Conservation (phyloP, 2,113 vertebrate species). For the Abramis brama region DNA sequence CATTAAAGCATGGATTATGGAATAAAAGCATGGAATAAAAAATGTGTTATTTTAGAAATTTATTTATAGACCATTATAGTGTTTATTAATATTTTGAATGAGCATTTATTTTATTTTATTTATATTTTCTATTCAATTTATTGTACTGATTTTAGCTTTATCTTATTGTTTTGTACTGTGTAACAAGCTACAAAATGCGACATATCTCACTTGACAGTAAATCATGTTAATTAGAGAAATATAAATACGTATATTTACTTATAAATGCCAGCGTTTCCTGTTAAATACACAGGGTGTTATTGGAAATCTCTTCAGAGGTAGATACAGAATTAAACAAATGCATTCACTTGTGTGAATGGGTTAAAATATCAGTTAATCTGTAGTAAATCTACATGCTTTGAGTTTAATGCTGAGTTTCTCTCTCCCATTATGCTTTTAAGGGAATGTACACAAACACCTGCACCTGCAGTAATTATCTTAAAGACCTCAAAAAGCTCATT, state of each 20-base stretch:
- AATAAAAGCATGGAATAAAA: no score
- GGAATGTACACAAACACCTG: neutral
- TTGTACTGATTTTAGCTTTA: neutral
- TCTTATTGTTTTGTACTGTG: neutral
- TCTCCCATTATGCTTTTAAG: neutral
- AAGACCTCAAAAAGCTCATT: conserved; percentile 1
- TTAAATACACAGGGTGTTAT: no score
- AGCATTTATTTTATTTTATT: no score
- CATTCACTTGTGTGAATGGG: neutral
- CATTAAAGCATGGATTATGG: no score
- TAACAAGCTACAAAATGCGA: neutral
- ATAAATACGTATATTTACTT: no score
- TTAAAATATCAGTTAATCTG: neutral
- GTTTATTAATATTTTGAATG: no score
- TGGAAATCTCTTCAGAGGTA: neutral
- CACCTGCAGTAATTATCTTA: neutral
- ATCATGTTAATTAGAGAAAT: no score
- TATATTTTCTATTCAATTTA: no score
- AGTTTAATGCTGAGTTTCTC: neutral
- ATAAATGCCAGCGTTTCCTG: no score
- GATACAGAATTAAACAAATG: neutral
- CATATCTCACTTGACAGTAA: no score
- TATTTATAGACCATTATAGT: no score
- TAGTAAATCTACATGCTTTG: neutral
- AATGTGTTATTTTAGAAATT: no score